phyloP scores from a whole-genome alignment of 2,888 invertebrate genomes.

The Epinotia ramella region DNA sequence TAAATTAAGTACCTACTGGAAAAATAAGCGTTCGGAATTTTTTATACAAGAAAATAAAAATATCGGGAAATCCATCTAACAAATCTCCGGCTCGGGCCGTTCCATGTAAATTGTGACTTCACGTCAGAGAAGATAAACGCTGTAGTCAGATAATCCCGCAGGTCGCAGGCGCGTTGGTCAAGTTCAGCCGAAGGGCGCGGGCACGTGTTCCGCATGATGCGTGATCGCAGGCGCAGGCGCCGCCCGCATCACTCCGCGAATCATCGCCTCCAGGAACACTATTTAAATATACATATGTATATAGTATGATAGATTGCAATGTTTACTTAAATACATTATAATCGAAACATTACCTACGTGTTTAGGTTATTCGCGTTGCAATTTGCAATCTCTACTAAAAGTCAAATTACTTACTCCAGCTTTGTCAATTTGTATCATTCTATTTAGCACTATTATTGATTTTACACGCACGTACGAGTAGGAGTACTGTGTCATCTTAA shows the following conservation, averaged over 20 bases:
- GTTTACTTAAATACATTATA: not conserved
- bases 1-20: no score
- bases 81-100: not conserved
- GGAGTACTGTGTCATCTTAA: not conserved
- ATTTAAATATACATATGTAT: not conserved
- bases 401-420: no score
- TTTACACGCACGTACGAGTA: not conserved
- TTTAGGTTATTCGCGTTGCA: no score
- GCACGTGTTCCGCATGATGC: slow-evolving; percentile 29
- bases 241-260: not conserved
- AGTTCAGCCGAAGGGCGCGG: slow-evolving; percentile 66
- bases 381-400: no score
- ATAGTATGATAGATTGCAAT: no score
- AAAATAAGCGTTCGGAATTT: no score
- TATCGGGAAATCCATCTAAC: no score
- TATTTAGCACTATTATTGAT: not conserved
- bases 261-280: not conserved
- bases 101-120: not conserved
- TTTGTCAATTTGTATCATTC: no score
- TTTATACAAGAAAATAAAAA: no score
- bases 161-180: slow-evolving; percentile 52
- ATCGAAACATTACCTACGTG: not conserved
- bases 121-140: not conserved
- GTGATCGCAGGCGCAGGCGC: slow-evolving; percentile 20
- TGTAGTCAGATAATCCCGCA: not conserved